phyloP scores from a whole-genome alignment of 2,797 vertebrate genomes.

The Onychomys leucogaster region DNA sequence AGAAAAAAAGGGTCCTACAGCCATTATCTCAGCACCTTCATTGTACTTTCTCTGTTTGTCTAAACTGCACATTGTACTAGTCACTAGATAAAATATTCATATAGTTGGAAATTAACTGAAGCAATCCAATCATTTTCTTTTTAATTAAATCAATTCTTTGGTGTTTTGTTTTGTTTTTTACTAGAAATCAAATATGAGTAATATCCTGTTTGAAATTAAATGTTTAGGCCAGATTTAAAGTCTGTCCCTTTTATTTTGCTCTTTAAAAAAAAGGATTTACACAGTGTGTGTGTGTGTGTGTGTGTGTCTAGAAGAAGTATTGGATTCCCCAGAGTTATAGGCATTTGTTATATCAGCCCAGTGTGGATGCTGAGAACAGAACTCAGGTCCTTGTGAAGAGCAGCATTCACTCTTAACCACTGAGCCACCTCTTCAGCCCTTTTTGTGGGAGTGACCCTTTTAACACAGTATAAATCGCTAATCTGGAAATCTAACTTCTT shows the following conservation, averaged over 20 bases:
- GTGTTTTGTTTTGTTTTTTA: neutral
- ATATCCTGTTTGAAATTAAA: constrained; percentile 29
- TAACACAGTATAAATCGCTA: neutral
- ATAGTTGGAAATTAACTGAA: constrained; percentile 20
- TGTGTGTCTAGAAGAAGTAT: neutral
- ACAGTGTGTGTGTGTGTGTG: neutral
- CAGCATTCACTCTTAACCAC: neutral
- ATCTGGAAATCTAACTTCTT: constrained; percentile 25
- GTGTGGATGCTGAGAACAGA: neutral
- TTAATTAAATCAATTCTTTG: constrained; percentile 13
- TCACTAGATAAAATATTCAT: neutral
- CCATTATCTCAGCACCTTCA: neutral
- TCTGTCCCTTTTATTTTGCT: neutral
- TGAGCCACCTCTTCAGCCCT: neutral
- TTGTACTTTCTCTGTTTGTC: neutral
- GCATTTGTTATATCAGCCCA: neutral
- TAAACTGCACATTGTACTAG: constrained; percentile 34
- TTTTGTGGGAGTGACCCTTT: neutral
- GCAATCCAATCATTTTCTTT: constrained; percentile 21
- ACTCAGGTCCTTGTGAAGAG: neutral
- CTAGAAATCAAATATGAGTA: neutral
- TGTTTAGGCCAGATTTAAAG: neutral
- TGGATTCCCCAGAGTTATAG: neutral
- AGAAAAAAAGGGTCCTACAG: neutral
- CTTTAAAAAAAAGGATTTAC: neutral